Evolutionary conservation across 1,140 invertebrate genomes (phyloP), one percentile per base, ranked within the genome.

Genomic region (Cherax destructor): DNA sequence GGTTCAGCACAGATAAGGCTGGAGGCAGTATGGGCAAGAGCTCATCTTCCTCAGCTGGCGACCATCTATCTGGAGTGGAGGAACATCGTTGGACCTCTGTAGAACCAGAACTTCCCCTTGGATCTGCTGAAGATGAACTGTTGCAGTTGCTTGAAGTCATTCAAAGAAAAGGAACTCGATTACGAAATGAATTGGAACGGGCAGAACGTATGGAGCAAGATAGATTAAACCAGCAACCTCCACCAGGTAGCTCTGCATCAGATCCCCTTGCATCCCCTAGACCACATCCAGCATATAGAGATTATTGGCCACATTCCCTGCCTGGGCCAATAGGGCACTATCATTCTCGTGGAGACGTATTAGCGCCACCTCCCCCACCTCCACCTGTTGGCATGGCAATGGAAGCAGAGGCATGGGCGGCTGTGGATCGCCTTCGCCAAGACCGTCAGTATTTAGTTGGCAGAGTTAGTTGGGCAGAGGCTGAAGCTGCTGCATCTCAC

Each of bases 111-210:
- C 65, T 83, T 18, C 90, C 89, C 21, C 84, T 91, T 24, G 93
- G 91, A 24, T 78, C 84, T 16, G 90, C 91, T 24, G 97, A 98
- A 94, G 97, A 98, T 93, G 97, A 98, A 93, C 95, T 98, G 16
- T 97, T 97, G 96, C 97, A 97, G 92, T 95, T 98, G 50, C 95
- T 98, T 83, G 97, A 98, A 94, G 96, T 97, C 92, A 98, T 98
- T 93, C 97, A 98, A 92, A 95, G 96, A 49, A 97, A 97, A 93
- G 97, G 97, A 0, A 96, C 96, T 24, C 95, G 96, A 69, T 95
- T 98, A 92, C 95, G 97, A 91, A 59, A 18, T 21, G 59, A 65
- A 49, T 24, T 21, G 1, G 52, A 61, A 24, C 72, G 83, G 47
- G 80, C 50, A 49, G 65, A 61, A 49, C 83, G 74, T 41, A 50